These are phyloP conservation scores for Phoeniculus purpureus DNA, from an alignment of 2,797 vertebrate genomes.

Conservation along the genomic window DNA sequence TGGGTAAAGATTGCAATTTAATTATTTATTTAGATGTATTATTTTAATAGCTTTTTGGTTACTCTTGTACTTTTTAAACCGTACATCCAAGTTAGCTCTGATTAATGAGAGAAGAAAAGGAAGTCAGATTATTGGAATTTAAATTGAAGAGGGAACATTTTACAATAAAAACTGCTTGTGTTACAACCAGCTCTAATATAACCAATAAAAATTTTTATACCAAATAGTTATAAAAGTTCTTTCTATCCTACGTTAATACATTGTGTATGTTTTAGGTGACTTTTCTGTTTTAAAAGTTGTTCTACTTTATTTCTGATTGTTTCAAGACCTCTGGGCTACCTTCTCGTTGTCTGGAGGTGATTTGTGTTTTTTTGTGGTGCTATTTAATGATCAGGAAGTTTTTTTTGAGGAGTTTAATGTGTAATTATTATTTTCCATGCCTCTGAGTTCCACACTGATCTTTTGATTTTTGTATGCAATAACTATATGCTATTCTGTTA, in stretches of 20 bases:
- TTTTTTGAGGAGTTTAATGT: not conserved
- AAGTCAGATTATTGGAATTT: not conserved
- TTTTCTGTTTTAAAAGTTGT: not conserved
- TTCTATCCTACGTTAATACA: not conserved
- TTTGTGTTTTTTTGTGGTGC: not conserved
- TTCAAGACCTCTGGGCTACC: not conserved
- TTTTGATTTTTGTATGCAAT: not conserved
- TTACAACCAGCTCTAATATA: not conserved
- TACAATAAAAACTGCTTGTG: not conserved
- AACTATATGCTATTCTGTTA: not conserved
- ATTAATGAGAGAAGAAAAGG: not conserved
- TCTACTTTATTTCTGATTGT: not conserved
- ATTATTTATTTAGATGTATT: not conserved
- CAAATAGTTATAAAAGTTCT: not conserved
- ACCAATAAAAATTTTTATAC: not conserved
- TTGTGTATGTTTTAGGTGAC: not conserved
- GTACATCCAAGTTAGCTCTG: not conserved
- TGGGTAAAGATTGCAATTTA: not conserved
- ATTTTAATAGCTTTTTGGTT: not conserved
- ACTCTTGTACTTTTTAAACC: not conserved
- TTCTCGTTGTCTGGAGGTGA: not conserved
- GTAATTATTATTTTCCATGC: not conserved
- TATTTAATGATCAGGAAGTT: not conserved
- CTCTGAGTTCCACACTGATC: not conserved
- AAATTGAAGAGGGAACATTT: not conserved